Base-by-base conservation (phyloP, 2,113 vertebrate species). In the Myodes glareolus region DNA sequence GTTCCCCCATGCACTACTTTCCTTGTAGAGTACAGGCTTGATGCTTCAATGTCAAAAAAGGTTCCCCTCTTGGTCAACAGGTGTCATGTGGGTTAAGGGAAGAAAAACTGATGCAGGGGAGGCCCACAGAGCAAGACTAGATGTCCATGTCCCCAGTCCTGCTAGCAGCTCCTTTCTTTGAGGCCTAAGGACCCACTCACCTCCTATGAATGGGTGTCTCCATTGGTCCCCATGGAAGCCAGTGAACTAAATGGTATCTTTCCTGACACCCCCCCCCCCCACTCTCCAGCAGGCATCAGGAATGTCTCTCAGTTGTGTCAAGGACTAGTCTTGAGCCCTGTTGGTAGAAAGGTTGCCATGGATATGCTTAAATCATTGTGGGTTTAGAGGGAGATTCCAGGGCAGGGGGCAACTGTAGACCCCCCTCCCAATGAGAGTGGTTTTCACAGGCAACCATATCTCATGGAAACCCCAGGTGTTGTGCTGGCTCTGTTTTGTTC, bases 1-100 rank as follows among this genome's bases (percentile, higher is more conserved):
- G 12, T 3, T 3, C 23, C 36, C 25, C 27, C 45, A 19, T 27
- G 63, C 1, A 0, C n/a, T 39, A 9, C 36, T 52, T 63, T 3
- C 42, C 4, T 17, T 39, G 61, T 25, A 50, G 39, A n/a, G 21
- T n/a, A 36, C 42, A 52, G 45, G 45, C 42, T 67, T 47, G 89
- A n/a, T 11, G 31, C 13, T 77, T 67, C 31, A 52, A 5, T 7
- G 76, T 29, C 6, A 45, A 33, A 63, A 27, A 27, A 52, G 31
- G 50, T 29, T 14, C 50, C 36, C 63, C 5, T 23, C 63, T 50
- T 33, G 29, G 84, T 25, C 63, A 68, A 11, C 84, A 68, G 63
- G 45, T 9, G 29, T 63, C 29, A 31, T 63, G 31, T 63, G 72
- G 55, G 27, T 45, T 75, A 31, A 27, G n/a, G 88, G 39, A 25